Percentiles rank a stretch among this genome's conserved stretches.
Evolutionary conservation across 1,140 invertebrate species (phyloP).

Genomic region (Trichoplusia ni): DNA sequence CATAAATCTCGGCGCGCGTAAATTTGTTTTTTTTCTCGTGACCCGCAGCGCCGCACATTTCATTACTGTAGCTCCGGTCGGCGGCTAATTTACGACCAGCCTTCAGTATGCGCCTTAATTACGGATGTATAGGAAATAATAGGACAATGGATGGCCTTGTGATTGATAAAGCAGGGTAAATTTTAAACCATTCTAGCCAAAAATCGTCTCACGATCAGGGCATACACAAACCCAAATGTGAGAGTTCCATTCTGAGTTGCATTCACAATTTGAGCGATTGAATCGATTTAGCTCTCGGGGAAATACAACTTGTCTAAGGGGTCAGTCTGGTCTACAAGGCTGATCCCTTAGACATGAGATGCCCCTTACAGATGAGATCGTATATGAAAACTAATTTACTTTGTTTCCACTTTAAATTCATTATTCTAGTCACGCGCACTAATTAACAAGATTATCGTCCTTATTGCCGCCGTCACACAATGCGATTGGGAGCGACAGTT

Average conservation of each 20-base stretch:
- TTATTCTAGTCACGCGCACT: conserved; percentile 8
- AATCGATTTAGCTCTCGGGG: too few species aligned
- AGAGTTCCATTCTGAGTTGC: too few species aligned
- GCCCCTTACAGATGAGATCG: too few species aligned
- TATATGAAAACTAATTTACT: too few species aligned
- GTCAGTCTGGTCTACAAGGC: too few species aligned
- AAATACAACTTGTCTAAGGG: too few species aligned
- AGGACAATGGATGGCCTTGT: neutral
- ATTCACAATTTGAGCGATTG: too few species aligned
- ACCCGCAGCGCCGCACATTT: conserved; percentile 17
- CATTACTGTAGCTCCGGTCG: conserved; percentile 4
- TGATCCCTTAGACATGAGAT: too few species aligned
- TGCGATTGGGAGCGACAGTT: neutral
- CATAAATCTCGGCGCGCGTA: conserved; percentile 27
- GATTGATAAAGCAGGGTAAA: too few species aligned
- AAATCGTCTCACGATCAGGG: too few species aligned
- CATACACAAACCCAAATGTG: too few species aligned
- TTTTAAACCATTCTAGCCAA: too few species aligned
- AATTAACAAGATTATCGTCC: conserved; percentile 22
- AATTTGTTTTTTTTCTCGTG: conserved; percentile 34
- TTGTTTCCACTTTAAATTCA: conserved; percentile 7
- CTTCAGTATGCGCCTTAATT: conserved; percentile 14
- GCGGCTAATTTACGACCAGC: conserved; percentile 23
- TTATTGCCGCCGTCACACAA: neutral
- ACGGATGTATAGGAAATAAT: neutral